Conservation (phyloP, 2,888 invertebrate genomes). For the Mermis nigrescens region DNA sequence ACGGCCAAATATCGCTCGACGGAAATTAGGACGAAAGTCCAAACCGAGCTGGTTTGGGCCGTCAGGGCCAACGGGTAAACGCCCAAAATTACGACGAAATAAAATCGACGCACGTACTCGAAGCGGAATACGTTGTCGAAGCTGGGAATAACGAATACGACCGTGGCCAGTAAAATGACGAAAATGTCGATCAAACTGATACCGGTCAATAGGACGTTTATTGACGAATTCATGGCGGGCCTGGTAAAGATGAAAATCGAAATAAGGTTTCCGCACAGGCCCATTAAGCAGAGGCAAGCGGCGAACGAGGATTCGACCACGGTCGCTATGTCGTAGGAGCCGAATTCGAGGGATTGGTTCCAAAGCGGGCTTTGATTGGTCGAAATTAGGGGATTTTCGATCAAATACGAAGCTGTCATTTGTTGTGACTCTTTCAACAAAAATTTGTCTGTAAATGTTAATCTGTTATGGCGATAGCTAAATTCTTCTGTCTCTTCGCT, state of each 20-base stretch:
- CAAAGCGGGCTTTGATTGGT: no score
- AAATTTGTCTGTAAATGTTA: no score
- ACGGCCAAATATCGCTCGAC: constrained; percentile 1
- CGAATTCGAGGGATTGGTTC: no score
- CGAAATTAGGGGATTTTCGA: no score
- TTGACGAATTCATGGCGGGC: neutral
- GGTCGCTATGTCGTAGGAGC: no score
- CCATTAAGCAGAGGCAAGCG: neutral
- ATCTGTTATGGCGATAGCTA: no score
- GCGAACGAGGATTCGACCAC: no score
- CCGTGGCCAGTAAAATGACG: neutral
- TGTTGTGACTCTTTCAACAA: no score
- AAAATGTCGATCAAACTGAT: constrained; percentile 3
- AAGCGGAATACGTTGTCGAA: neutral
- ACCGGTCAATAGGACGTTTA: neutral
- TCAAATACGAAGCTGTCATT: no score
- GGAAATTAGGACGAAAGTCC: constrained; percentile 1
- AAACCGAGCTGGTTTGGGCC: neutral
- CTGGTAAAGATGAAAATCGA: neutral
- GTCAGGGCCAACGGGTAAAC: neutral
- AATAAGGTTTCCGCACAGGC: neutral
- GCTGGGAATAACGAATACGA: neutral
- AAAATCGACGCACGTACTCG: neutral
- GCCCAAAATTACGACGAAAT: neutral
- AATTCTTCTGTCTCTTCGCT: no score